Percentiles rank a stretch among this genome's conserved stretches.
Evolutionary conservation across 92 coral and sea anemone species (phyloP).

Genomic region (Ricordea florida): DNA sequence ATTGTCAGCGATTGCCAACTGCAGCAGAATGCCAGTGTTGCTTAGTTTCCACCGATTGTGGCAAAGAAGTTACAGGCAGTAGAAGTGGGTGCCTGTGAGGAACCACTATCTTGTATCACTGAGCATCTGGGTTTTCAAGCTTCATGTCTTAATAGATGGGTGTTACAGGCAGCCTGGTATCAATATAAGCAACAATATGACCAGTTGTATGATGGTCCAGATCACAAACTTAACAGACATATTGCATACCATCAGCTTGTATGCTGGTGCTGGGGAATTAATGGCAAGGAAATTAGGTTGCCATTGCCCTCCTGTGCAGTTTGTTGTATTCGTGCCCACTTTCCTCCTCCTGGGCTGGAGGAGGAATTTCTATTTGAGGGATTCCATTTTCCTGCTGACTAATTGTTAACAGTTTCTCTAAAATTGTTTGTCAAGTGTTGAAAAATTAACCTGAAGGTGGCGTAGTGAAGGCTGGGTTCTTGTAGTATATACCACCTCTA

Average conservation of each 20-base stretch:
- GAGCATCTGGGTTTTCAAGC: slow-evolving; percentile 57
- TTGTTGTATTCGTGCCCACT: slow-evolving; percentile 66
- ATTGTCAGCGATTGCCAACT: slow-evolving; percentile 7
- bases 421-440: too few species aligned
- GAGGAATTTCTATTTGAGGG: slow-evolving; percentile 56
- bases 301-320: slow-evolving; percentile 71
- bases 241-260: slow-evolving; percentile 49
- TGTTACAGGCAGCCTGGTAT: slow-evolving; percentile 66
- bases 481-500: too few species aligned
- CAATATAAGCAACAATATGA: slow-evolving; percentile 59
- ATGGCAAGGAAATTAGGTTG: slow-evolving; percentile 56
- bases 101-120: slow-evolving; percentile 44
- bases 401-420: too few species aligned
- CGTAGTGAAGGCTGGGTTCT: too few species aligned
- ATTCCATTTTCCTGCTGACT: slow-evolving; percentile 42
- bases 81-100: slow-evolving; percentile 7
- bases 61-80: slow-evolving; percentile 9
- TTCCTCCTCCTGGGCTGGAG: slow-evolving; percentile 62
- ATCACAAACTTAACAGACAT: slow-evolving; percentile 41
- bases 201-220: slow-evolving; percentile 54
- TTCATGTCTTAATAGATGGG: slow-evolving; percentile 61
- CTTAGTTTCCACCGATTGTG: background rate
- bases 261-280: slow-evolving; percentile 60
- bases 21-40: slow-evolving; percentile 15
- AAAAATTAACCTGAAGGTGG: too few species aligned